Evolutionary conservation across 64 coral and sea anemone species (phyloP).

Genomic region (Montipora cactus): DNA sequence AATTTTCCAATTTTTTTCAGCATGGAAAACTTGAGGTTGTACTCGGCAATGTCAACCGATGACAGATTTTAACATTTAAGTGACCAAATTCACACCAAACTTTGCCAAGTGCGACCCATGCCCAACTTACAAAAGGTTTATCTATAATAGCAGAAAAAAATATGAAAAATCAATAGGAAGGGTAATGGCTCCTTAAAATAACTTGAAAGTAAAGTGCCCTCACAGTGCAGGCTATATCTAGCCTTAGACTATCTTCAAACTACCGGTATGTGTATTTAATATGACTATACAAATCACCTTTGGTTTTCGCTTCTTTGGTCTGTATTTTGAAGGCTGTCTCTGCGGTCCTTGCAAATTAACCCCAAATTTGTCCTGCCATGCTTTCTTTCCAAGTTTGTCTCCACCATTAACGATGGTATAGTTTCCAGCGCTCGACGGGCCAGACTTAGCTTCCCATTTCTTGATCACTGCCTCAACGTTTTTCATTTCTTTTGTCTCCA

Average conservation of each 20-base stretch:
- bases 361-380: slow-evolving; percentile 38
- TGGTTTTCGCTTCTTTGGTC: slow-evolving; percentile 18
- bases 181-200: no score
- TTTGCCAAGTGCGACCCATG: no score
- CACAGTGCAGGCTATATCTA: no score
- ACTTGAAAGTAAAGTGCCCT: no score
- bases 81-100: no score
- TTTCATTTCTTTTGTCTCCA: slow-evolving; percentile 53
- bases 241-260: no score
- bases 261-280: not conserved
- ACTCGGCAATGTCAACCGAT: not conserved
- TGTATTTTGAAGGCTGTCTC: slow-evolving; percentile 9
- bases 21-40: not conserved
- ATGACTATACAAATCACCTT: not conserved
- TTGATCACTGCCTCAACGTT: slow-evolving; percentile 27
- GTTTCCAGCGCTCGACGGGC: not conserved
- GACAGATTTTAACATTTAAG: not conserved
- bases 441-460: slow-evolving; percentile 58
- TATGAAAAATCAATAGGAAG: no score
- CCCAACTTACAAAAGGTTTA: no score
- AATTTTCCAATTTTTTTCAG: not conserved
- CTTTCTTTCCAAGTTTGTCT: slow-evolving; percentile 12
- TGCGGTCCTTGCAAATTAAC: slow-evolving; percentile 31
- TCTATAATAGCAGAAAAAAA: no score
- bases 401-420: not conserved